Conservation (phyloP, 1,140 invertebrate species). For the Lepidotrigona ventralis region DNA sequence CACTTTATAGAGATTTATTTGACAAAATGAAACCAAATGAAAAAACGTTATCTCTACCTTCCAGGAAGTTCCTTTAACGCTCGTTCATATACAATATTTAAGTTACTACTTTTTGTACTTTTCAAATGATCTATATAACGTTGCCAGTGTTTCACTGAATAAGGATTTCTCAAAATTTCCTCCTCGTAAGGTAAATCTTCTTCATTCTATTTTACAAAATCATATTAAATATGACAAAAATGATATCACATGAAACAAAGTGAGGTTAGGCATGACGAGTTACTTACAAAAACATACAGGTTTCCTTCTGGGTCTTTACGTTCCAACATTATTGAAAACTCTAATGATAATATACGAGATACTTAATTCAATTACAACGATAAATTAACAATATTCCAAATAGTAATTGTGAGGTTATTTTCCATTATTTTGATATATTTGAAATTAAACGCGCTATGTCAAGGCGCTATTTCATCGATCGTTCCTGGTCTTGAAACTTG, state of each 20-base stretch:
- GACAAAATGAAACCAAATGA: constrained; percentile 3
- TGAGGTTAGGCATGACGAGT: constrained; percentile 14
- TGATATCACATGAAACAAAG: not conserved
- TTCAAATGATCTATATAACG: constrained; percentile 98
- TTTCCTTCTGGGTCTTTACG: constrained; percentile 68
- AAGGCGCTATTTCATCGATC: constrained; percentile 39
- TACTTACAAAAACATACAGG: constrained; percentile 71
- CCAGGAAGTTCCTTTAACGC: constrained; percentile 97
- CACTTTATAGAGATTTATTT: not conserved
- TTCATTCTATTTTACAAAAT: constrained; percentile 85
- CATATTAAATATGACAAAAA: not conserved
- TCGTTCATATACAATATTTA: constrained; percentile 97
- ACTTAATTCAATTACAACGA: not conserved
- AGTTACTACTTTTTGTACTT: constrained; percentile 87
- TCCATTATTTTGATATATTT: not conserved
- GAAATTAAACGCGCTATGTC: not conserved
- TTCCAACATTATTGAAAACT: constrained; percentile 59
- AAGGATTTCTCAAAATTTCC: constrained; percentile 98
- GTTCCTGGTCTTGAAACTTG: not conserved
- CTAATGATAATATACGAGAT: not conserved
- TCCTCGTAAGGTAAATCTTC: constrained; percentile 99
- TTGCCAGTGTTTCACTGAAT: constrained; percentile 98
- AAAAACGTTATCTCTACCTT: constrained; percentile 78
- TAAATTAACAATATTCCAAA: not conserved
- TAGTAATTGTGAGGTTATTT: not conserved